Base-by-base conservation (phyloP, 1,140 invertebrate species). In the Diachasma alloeum region DNA sequence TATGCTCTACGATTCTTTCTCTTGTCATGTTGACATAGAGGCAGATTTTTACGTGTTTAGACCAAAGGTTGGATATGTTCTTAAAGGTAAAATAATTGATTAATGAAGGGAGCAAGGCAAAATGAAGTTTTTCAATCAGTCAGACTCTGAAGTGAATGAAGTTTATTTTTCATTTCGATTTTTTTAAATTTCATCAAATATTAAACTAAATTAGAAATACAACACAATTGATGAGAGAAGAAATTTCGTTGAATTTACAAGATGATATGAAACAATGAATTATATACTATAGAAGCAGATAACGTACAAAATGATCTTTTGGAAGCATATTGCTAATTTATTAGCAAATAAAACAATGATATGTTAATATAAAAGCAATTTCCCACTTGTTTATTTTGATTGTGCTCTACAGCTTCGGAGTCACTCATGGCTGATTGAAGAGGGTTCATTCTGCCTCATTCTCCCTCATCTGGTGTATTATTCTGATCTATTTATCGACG, bases 21-120 rank as follows among this genome's bases (percentile, higher is more conserved):
- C 91, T 75, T 91, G 93, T 79, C 91, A 93, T 79, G 83, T 92
- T 53, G 91, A 93, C 86, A 89, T 93, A 15, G 89, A 92, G 87
- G 92, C 91, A 42, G 92, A 93, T 80, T 93, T 93, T 85, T 93
- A 92, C 85, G 85, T 93, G 75, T 94, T 94, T 83, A 86, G 86
- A 73, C 92, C 92, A 56, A 78, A 82, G 76, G 78, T 90, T 26
- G 91, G 90, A 0, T 72, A 83, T 83, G 74, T 69, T 77, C 72
- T 90, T 77, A 82, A 86, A 85, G 84, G 91, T 91, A 78, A 81
- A 84, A 31, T 31, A 31, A 31, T 31, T 44, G 80, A 19, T 69
- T 87, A 3, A 6, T 31, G 31, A 31, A 31, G 31, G 31, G 31
- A 31, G 31, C 2, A 31, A 31, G 6, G 31, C 2, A 31, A 31